Conservation (phyloP, 2,888 invertebrate species). For the Tetragnatha montana region DNA sequence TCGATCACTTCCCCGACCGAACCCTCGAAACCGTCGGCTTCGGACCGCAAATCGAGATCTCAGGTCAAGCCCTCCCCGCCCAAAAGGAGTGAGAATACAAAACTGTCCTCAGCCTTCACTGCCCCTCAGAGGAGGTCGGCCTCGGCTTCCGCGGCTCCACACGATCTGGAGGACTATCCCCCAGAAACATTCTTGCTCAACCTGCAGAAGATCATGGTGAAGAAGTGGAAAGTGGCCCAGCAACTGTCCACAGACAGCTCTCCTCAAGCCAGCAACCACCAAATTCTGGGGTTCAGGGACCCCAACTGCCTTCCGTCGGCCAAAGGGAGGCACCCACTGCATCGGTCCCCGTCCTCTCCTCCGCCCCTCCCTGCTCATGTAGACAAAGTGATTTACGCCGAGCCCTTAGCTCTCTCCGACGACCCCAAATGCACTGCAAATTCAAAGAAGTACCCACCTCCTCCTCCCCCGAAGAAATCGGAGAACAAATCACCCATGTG, state of each 20-base stretch:
- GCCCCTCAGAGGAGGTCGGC: constrained; percentile 62
- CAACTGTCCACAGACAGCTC: constrained; percentile 91
- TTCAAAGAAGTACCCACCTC: constrained; percentile 86
- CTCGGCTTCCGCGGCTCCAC: constrained; percentile 79
- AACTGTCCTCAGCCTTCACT: constrained; percentile 78
- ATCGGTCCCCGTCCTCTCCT: constrained; percentile 64
- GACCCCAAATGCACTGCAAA: constrained; percentile 25
- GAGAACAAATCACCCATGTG: constrained; percentile 82
- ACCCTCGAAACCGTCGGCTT: constrained; percentile 50
- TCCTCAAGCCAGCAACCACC: constrained; percentile 83
- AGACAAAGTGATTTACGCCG: constrained; percentile 22
- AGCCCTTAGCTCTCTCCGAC: constrained; percentile 40
- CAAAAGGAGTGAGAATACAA: constrained; percentile 85
- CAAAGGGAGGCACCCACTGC: constrained; percentile 22
- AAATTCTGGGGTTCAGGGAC: constrained; percentile 89
- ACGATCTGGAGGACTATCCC: constrained; percentile 80
- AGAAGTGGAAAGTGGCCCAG: constrained; percentile 91
- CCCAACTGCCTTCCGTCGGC: constrained; percentile 72
- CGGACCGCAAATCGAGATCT: constrained; percentile 62
- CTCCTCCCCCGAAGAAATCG: constrained; percentile 86
- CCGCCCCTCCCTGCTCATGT: constrained; percentile 52
- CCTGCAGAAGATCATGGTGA: constrained; percentile 92
- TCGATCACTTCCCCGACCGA: constrained; percentile 41
- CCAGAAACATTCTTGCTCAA: constrained; percentile 87
- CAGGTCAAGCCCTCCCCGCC: constrained; percentile 79